Conservation (phyloP, 35 echinoderm and acorn worm species). For the Stichopus chloronotus region DNA sequence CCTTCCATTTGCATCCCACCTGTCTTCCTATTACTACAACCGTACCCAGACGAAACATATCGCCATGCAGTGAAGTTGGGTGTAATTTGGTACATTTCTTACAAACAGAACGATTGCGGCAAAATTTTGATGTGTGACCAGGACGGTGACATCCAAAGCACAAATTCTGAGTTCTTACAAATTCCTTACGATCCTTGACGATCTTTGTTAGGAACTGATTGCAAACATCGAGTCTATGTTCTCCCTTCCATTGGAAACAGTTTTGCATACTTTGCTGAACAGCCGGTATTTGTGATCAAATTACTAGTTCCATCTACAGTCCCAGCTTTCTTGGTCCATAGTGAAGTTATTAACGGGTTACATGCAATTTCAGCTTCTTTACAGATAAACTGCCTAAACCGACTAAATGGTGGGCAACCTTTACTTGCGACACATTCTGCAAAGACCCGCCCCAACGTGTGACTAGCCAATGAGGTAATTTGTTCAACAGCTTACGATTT, state of each 20-base stretch:
- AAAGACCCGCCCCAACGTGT: background rate
- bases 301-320: background rate
- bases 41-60: background rate
- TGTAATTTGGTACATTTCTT: constrained; percentile 40
- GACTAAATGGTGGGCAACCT: background rate
- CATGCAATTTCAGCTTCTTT: background rate
- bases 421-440: background rate
- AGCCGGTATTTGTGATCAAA: background rate
- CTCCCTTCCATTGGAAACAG: background rate
- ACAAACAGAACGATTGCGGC: constrained; percentile 39
- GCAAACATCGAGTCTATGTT: constrained; percentile 9
- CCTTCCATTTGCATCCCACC: background rate
- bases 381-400: background rate
- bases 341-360: background rate
- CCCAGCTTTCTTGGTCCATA: background rate
- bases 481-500: background rate
- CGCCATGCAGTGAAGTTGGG: constrained; percentile 64
- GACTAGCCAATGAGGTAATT: background rate
- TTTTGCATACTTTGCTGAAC: background rate
- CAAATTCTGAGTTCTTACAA: background rate
- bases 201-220: background rate
- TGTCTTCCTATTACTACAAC: background rate
- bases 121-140: constrained; percentile 51
- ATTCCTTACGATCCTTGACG: background rate
- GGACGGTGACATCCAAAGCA: constrained; percentile 50